Evolutionary conservation across 2,888 invertebrate genomes (phyloP).

Genomic region (Agelastica alni): DNA sequence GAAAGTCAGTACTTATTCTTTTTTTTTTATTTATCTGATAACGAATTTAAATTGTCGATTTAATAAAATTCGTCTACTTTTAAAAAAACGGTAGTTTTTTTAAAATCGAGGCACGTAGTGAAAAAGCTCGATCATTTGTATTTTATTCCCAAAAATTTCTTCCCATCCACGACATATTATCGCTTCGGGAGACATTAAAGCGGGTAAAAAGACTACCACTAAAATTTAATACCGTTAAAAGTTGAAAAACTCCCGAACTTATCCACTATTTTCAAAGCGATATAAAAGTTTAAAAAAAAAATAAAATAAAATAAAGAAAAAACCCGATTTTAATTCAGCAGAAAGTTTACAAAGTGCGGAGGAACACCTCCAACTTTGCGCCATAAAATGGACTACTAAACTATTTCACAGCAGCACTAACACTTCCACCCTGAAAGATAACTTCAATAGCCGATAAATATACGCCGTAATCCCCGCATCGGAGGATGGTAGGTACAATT

Average conservation of each 20-base stretch:
- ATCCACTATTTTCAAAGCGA: background rate
- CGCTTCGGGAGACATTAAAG: too few species aligned
- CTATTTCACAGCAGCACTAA: conserved; percentile 12
- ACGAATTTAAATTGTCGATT: too few species aligned
- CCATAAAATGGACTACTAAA: conserved; percentile 7
- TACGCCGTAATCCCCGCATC: conserved; percentile 18
- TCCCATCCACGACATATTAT: too few species aligned
- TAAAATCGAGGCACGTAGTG: too few species aligned
- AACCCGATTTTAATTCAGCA: conserved; percentile 4
- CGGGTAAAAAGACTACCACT: too few species aligned
- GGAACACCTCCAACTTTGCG: conserved; percentile 10
- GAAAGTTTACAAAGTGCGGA: conserved; percentile 2
- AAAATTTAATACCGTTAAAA: background rate
- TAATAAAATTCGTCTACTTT: too few species aligned
- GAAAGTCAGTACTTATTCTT: too few species aligned
- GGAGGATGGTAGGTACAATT: background rate
- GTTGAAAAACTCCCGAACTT: background rate
- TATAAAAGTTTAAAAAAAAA: background rate
- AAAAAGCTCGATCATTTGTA: too few species aligned
- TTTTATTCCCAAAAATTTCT: too few species aligned
- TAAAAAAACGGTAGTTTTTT: too few species aligned
- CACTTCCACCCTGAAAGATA: conserved; percentile 7
- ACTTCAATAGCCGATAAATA: conserved; percentile 22
- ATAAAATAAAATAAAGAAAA: too few species aligned
- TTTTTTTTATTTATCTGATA: too few species aligned